Conservation (phyloP, 2,888 invertebrate species). For the Parnassius glacialis region DNA sequence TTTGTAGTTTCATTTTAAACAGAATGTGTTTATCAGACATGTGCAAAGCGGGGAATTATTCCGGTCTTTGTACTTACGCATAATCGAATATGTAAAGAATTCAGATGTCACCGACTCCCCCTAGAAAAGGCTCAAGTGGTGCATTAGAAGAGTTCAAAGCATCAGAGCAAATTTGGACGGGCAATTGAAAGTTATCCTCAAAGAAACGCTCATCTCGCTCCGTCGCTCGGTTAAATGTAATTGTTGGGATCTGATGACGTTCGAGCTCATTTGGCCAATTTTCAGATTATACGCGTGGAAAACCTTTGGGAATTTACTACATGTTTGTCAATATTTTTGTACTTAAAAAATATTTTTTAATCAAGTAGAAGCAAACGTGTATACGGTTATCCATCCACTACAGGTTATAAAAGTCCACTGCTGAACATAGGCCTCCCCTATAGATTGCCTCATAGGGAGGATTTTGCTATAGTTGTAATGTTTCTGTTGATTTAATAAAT, state of each 20-base stretch:
- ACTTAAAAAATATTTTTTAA: too few relatives aligned
- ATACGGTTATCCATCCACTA: too few relatives aligned
- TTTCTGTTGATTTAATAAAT: too few relatives aligned
- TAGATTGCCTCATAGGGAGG: too few relatives aligned
- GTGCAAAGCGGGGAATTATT: constrained; percentile 15
- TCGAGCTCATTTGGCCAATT: neutral
- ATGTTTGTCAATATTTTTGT: too few relatives aligned
- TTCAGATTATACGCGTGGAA: neutral
- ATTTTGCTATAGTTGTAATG: too few relatives aligned
- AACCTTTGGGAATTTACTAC: constrained; percentile 3
- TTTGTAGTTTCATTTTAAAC: neutral
- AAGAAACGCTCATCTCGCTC: constrained; percentile 54
- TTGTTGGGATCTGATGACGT: constrained; percentile 19
- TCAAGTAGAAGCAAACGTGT: too few relatives aligned
- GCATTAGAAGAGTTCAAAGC: constrained; percentile 51
- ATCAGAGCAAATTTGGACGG: constrained; percentile 31
- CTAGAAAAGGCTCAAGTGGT: constrained; percentile 22
- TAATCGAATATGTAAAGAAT: constrained; percentile 15
- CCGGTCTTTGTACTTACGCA: constrained; percentile 24
- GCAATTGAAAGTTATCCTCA: constrained; percentile 68
- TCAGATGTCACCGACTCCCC: constrained; percentile 15
- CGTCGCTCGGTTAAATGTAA: constrained; percentile 44
- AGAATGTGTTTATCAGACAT: constrained; percentile 3
- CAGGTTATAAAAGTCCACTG: too few relatives aligned
- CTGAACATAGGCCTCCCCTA: too few relatives aligned